Evolutionary conservation across 2,888 invertebrate species (phyloP), one percentile per base, ranked within the genome.

Genomic region (Tenthredo mesomela): DNA sequence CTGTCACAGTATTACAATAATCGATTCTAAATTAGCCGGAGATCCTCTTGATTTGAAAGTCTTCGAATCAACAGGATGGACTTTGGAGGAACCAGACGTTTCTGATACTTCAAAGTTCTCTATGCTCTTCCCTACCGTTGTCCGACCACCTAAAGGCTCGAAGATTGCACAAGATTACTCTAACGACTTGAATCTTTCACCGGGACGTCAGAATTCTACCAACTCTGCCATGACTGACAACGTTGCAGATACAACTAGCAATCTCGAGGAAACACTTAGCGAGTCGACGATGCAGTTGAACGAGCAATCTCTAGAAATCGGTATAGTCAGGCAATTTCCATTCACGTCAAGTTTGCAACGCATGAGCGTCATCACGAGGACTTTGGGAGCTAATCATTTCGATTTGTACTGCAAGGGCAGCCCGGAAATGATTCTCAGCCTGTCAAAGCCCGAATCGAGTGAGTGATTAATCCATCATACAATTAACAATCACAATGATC

Each of bases 41-140:
- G 99, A 99, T 94, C 99, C 99, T 0, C 94, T 99, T 37, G 99
- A 99, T 92, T 94, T 99, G 43, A 98, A 98, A 95, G 98, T 99
- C 98, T 99, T 99, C 92, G 97, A 98, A 89, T 97, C 98, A 0
- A 98, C 99, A 0, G 97, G 97, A 37, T 99, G 99, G 99, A 94
- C 94, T 4, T 93, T 98, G 85, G 98, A 98, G 90, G 98, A 99
- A 91, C 97, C 97, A 0, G 97, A 97, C 80, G 96, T 97, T 6
- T 96, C 96, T 0, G 98, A 98, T 89, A 96, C 95, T 58, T 95
- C 96, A 54, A 98, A 98, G 93, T 98, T 97, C 93, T 97, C 98
- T 89, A 95, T 97, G 89, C 95, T 98, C 2, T 97, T 97, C 88
- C 98, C 98, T 0, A 98, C 98, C 0, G 96, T 98, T 6, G 96